Evolutionary conservation across 1,140 invertebrate species (phyloP), one percentile per base, ranked within the genome.

Genomic region (Contarinia nasturtii): DNA sequence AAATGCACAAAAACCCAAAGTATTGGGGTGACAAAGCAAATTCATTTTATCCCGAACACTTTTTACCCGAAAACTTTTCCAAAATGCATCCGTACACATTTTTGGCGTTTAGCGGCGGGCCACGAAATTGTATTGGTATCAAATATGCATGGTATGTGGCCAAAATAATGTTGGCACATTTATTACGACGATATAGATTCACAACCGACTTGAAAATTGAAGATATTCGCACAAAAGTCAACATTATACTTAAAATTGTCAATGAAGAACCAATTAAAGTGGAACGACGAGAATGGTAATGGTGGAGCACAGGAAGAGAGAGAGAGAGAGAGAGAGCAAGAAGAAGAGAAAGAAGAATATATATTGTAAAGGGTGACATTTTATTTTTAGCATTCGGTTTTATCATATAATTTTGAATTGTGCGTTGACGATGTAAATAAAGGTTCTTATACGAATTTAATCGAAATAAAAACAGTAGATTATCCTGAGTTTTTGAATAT

Each of bases 21-120:
- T 63, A 66, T 49, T 76, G 67, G 62, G 64, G 72, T 48, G 68
- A 76, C 2, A 68, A 82, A 50, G 79, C 79, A 1, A 68, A 77
- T 10, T 58, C 61, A 17, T 84, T 80, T 54, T 67, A 81, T 57
- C 80, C 80, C 0, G 77, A 82, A 47, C 58, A 77, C 48, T 83
- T 82, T 58, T 54, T 74, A 15, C 70, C 74, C 1, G 69, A 72
- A 51, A 60, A 70, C 48, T 57, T 58, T 17, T 53, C 58, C 1
- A 57, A 69, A 41, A 54, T 64, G 48, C 60, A 73, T 49, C 56
- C 67, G 0, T 70, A 64, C 51, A 63, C 65, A 15, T 80, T 68
- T 54, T 60, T 78, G 49, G 74, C 76, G 7, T 80, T 79, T 54
- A 75, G 73, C 46, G 73, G 64, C 44, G 75, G 76, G 20, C 67